Percentiles rank a stretch among this genome's conserved stretches.
Evolutionary conservation across 2,888 invertebrate genomes (phyloP).

Genomic region (Panopea generosa): DNA sequence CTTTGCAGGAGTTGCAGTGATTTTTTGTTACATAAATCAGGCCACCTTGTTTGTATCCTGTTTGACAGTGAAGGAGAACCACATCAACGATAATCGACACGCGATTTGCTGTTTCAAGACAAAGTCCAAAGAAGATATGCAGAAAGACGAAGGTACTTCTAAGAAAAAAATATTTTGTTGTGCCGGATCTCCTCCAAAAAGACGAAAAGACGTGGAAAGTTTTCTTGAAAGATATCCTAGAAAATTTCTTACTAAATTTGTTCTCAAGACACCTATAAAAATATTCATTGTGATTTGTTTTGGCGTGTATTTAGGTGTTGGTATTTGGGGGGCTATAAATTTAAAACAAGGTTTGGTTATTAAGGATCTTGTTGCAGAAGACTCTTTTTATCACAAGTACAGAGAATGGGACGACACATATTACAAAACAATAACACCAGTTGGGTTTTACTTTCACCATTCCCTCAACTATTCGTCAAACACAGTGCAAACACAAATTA

Average conservation of each 20-base stretch:
- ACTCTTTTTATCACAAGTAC: conserved; percentile 70
- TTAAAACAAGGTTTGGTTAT: conserved; percentile 71
- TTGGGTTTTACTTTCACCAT: conserved; percentile 1
- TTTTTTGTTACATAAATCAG: conserved; percentile 79
- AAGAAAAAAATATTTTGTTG: conserved; percentile 79
- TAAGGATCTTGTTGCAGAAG: conserved; percentile 65
- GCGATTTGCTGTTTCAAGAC: conserved; percentile 54
- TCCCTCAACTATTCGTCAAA: background rate
- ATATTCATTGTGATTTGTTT: conserved; percentile 64
- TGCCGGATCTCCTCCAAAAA: conserved; percentile 56
- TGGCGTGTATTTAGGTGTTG: conserved; percentile 64
- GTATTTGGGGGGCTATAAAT: conserved; percentile 70
- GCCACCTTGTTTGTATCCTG: conserved; percentile 78
- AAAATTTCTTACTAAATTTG: conserved; percentile 57
- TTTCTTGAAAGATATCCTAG: conserved; percentile 66
- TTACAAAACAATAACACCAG: conserved; percentile 34
- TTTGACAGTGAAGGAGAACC: conserved; percentile 75
- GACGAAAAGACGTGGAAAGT: conserved; percentile 63
- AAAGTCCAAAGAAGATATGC: conserved; percentile 52
- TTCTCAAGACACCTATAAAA: conserved; percentile 54
- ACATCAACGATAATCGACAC: conserved; percentile 67
- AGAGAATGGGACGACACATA: conserved; percentile 42
- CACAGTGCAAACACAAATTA: background rate
- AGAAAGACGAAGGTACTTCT: conserved; percentile 18
- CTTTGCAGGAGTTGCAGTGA: conserved; percentile 76